Conservation (phyloP, 2,113 vertebrate species). For the Ochotona princeps region DNA sequence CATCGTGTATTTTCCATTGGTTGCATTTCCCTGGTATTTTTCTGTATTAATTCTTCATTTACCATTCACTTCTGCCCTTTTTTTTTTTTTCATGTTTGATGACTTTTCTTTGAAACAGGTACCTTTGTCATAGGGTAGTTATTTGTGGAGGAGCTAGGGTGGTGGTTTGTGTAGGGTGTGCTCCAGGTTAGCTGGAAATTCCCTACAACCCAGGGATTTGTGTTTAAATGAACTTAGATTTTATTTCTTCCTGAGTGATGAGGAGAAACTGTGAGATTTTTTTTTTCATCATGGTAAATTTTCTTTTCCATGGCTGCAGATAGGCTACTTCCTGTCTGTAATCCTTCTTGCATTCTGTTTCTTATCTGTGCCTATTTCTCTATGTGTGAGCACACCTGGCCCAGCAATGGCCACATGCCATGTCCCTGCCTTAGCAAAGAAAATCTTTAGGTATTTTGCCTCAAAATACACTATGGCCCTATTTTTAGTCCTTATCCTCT, state of each 20-base stretch:
- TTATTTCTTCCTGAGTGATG: background rate
- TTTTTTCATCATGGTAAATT: background rate
- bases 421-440: rapidly evolving
- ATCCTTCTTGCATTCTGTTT: background rate
- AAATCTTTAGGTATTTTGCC: background rate
- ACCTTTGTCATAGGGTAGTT: background rate
- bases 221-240: background rate
- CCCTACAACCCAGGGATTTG: background rate
- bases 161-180: too few relatives aligned
- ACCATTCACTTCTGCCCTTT: background rate
- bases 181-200: background rate
- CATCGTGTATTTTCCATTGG: background rate
- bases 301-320: background rate
- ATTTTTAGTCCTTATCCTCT: background rate
- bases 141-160: background rate
- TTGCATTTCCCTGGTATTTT: background rate
- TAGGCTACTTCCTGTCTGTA: background rate
- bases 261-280: background rate
- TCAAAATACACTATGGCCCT: background rate
- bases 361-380: background rate
- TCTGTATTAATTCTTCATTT: background rate
- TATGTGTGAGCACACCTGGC: background rate
- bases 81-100: too few relatives aligned
- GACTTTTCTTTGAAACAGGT: background rate
- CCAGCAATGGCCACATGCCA: rapidly evolving